Base-by-base conservation (phyloP, 37 sponge, comb jelly and placozoan species). In the Hormiphora californensis region DNA sequence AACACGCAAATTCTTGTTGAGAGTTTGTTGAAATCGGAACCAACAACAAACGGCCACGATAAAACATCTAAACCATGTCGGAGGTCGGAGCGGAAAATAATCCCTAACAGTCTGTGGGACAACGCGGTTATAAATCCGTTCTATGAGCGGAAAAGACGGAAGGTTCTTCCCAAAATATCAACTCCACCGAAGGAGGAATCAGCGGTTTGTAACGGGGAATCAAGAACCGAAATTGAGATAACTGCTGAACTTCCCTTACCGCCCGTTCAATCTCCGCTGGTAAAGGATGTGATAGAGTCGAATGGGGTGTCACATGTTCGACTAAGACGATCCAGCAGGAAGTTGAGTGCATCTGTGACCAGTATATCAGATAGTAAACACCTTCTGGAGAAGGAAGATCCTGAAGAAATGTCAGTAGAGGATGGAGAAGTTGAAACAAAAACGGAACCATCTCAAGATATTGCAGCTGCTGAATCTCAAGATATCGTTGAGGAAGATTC, bases 301-400 rank as follows among this genome's bases (percentile, higher is more conserved):
- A n/a, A 21, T 0, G n/a, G 40, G 3, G 2, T 40, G 19, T n/a
- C 46, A 33, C 81, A 73, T 40, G 81, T 73, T 3, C 40, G 81
- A 73, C 25, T 73, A 11, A 21, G 81, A 0, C 40, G 81, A 28
- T 73, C 81, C 17, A 73, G 81, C 25, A 39, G 81, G 23, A 73
- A 73, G 35, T 46, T 43, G 3, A 73, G 81, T 73, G 40, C 81
- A 39, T 73, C 81, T 21, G 44, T 73, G 15, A 73, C 46, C 81
- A 73, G 81, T 40, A 73, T 73, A 36, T 73, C 81, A 73, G 81
- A 73, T 73, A 43, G 46, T 11, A 73, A 73, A 73, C 43, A 73
- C 44, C 40, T n/a, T n/a, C n/a, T n/a, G n/a, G n/a, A n/a, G n/a
- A n/a, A n/a, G n/a, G n/a, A n/a, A n/a, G n/a, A n/a, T n/a, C n/a